A percentile compares a stretch with the other conserved stretches of the same genome.
phyloP scores from a whole-genome alignment of 2,113 vertebrate genomes.

The Pomatostomus ruficeps region DNA sequence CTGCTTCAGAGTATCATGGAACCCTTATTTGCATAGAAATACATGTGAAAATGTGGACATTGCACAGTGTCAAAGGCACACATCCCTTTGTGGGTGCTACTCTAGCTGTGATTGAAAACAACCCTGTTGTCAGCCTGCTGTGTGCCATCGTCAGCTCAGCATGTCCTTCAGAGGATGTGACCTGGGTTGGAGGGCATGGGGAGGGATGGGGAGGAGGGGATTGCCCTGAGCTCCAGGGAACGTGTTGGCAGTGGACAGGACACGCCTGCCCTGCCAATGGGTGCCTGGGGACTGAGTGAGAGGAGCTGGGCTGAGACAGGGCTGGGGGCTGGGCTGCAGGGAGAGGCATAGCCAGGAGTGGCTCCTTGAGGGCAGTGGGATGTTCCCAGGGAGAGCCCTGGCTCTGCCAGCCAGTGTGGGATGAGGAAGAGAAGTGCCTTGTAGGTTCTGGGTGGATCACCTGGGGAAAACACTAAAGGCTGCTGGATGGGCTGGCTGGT shows the following conservation, averaged over 20 bases:
- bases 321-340: neutral
- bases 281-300: neutral
- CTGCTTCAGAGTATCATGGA: neutral
- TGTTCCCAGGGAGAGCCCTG: neutral
- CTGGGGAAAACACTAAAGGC: neutral
- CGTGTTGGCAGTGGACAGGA: fast-evolving
- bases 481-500: neutral
- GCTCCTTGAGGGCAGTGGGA: fast-evolving
- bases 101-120: neutral
- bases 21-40: neutral
- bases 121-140: neutral
- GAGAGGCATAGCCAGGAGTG: fast-evolving
- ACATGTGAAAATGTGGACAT: neutral
- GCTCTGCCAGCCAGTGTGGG: neutral
- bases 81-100: neutral
- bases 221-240: neutral
- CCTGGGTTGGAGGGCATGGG: neutral
- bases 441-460: neutral
- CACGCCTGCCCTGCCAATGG: fast-evolving
- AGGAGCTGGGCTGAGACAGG: neutral
- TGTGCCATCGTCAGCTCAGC: fast-evolving
- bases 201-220: neutral
- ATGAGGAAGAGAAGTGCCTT: neutral
- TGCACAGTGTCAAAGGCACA: neutral
- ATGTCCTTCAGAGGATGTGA: too few species aligned